Evolutionary conservation across 92 coral and sea anemone genomes (phyloP).

Genomic region (Epizoanthus illoricatus): DNA sequence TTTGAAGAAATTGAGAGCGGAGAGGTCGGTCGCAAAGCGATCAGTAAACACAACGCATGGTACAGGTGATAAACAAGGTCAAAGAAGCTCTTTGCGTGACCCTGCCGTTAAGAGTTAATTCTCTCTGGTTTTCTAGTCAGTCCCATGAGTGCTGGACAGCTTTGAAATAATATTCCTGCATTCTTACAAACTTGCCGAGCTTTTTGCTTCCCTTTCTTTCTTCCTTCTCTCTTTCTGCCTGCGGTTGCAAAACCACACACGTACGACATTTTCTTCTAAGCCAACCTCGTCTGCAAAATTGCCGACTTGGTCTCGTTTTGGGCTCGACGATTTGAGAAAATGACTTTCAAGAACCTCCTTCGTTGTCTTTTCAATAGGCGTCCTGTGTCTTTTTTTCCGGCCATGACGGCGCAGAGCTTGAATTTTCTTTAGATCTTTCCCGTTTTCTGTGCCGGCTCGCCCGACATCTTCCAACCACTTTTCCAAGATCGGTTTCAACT

Average conservation of each 20-base stretch:
- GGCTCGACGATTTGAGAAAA: conserved; percentile 18
- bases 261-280: conserved; percentile 28
- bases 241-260: conserved; percentile 40
- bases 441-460: not conserved
- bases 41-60: no score
- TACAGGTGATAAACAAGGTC: no score
- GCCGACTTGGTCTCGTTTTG: conserved; percentile 16
- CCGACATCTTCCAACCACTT: conserved; percentile 35
- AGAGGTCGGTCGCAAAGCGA: no score
- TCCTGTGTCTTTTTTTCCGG: conserved; percentile 32
- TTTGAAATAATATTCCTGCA: no score
- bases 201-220: conserved; percentile 1
- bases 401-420: not conserved
- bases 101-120: no score
- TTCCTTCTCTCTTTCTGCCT: conserved; percentile 30
- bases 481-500: conserved; percentile 35
- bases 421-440: not conserved
- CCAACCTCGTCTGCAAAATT: conserved; percentile 16
- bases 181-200: no score
- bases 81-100: no score
- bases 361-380: conserved; percentile 5
- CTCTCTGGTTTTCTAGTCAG: no score
- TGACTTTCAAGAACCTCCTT: conserved; percentile 16
- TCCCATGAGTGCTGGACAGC: no score
- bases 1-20: no score